Percentiles rank a stretch among this genome's conserved stretches.
Evolutionary conservation across 2,113 vertebrate genomes (phyloP).

Genomic region (Empidonax traillii): DNA sequence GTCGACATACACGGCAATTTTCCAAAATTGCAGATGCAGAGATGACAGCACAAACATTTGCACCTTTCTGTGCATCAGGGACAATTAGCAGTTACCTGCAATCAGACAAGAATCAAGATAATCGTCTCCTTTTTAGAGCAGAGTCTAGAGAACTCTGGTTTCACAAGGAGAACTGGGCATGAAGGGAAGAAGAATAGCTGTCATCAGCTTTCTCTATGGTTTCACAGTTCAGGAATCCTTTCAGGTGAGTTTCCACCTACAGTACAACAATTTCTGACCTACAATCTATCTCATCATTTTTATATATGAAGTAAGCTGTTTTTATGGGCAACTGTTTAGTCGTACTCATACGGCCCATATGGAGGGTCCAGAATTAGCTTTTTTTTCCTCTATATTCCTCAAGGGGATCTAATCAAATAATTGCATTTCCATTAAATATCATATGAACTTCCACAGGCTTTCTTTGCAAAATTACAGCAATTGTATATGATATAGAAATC

Average conservation of each 20-base stretch:
- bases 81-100: not conserved
- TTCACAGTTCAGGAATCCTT: not conserved
- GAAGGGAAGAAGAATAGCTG: not conserved
- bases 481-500: not conserved
- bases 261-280: not conserved
- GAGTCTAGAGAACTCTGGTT: not conserved
- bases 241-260: not conserved
- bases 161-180: not conserved
- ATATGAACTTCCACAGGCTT: not conserved
- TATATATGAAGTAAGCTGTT: not conserved
- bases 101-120: not conserved
- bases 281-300: not conserved
- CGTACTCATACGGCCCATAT: not conserved
- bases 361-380: not conserved
- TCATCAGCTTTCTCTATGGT: not conserved
- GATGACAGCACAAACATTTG: not conserved
- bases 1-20: not conserved
- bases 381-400: not conserved
- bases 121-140: not conserved
- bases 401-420: not conserved
- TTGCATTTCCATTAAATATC: not conserved
- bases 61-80: not conserved
- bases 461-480: not conserved
- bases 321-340: not conserved
- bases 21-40: not conserved